Evolutionary conservation across 2,797 vertebrate species (phyloP).

Genomic region (Anabacerthia variegaticeps): DNA sequence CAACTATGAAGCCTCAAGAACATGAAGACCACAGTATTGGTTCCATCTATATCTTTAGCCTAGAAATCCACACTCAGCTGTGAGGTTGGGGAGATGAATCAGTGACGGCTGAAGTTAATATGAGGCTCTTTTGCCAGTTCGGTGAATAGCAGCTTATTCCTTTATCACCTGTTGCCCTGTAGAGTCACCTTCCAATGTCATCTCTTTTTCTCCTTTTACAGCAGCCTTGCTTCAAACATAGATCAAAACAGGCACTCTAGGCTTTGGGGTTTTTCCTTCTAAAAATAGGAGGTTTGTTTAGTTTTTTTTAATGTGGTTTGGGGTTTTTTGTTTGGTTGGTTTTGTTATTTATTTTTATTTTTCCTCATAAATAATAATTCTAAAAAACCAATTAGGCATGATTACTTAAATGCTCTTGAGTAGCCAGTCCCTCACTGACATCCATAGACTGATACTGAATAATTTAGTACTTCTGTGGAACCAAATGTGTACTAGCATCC

Average conservation of each 20-base stretch:
- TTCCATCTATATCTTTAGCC: background rate
- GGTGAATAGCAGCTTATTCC: background rate
- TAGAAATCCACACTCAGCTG: background rate
- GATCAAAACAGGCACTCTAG: background rate
- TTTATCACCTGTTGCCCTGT: background rate
- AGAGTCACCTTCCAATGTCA: background rate
- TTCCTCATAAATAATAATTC: background rate
- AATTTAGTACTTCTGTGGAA: background rate
- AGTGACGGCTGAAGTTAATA: background rate
- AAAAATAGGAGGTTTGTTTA: background rate
- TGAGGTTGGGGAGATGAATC: background rate
- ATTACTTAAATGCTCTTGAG: background rate
- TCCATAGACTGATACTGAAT: background rate
- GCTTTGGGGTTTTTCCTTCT: background rate
- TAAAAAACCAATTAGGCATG: background rate
- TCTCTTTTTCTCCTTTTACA: background rate
- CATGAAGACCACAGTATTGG: background rate
- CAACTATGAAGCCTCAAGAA: background rate
- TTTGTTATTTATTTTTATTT: background rate
- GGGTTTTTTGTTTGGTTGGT: accelerated
- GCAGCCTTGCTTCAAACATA: background rate
- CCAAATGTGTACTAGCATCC: background rate
- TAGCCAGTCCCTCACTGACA: background rate
- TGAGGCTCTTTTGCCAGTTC: background rate
- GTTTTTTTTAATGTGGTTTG: background rate